These are phyloP conservation scores for Lithobates sylvaticus DNA, from an alignment of 2,797 vertebrate species.

Conservation along the genomic window DNA sequence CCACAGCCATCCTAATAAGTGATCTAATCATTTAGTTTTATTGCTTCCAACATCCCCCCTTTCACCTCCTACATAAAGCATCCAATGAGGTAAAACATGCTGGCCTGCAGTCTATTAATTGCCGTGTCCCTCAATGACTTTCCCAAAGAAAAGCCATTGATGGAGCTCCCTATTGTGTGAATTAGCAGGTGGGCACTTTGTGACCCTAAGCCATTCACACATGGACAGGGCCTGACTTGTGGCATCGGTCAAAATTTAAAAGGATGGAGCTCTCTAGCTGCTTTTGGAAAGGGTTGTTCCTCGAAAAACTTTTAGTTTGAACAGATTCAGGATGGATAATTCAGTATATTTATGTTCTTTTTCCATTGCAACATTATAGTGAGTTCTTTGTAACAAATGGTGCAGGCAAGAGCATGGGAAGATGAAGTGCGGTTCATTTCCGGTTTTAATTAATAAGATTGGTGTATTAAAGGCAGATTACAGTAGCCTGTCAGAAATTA, in stretches of 20 bases:
- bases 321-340: too few species aligned
- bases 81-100: conserved; percentile 63
- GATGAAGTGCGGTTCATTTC: too few species aligned
- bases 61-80: conserved; percentile 64
- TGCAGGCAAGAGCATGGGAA: too few species aligned
- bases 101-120: conserved; percentile 63
- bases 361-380: too few species aligned
- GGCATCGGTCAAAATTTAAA: conserved; percentile 65
- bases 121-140: conserved; percentile 64
- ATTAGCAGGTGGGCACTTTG: conserved; percentile 68
- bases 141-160: conserved; percentile 65
- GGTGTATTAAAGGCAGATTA: too few species aligned
- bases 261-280: neutral
- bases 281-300: too few species aligned
- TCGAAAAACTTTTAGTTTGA: too few species aligned
- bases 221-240: conserved; percentile 65
- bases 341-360: too few species aligned
- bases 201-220: conserved; percentile 68
- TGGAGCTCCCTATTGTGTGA: conserved; percentile 70
- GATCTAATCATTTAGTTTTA: conserved; percentile 70
- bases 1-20: conserved; percentile 53
- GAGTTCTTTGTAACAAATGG: too few species aligned
- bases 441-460: too few species aligned
- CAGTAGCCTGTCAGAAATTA: too few species aligned
- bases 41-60: conserved; percentile 56